phyloP scores from a whole-genome alignment of 2,797 vertebrate species.

The Acipenser transmontanus region DNA sequence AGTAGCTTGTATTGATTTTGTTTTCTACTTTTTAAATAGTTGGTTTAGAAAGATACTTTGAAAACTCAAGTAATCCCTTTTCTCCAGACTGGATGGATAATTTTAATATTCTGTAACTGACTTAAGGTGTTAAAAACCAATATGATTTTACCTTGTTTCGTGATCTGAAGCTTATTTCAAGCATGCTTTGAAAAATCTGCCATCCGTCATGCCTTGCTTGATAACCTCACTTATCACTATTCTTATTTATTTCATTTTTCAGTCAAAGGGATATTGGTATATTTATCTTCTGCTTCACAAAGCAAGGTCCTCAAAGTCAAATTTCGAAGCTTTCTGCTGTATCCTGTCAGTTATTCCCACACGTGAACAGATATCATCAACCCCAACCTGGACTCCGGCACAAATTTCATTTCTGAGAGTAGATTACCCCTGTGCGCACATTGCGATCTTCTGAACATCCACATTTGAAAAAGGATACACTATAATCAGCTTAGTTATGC shows the following conservation, averaged over 20 bases:
- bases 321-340: constrained; percentile 10
- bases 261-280: constrained; percentile 24
- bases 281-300: constrained; percentile 28
- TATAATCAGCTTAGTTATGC: constrained; percentile 17
- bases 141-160: constrained; percentile 19
- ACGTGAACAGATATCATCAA: constrained; percentile 19
- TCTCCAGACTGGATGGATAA: neutral
- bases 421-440: constrained; percentile 22
- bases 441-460: constrained; percentile 15
- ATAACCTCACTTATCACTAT: constrained; percentile 28
- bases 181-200: constrained; percentile 17
- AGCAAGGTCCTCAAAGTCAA: constrained; percentile 20
- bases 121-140: constrained; percentile 15
- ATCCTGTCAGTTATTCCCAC: constrained; percentile 20
- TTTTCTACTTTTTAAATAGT: constrained; percentile 7
- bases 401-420: constrained; percentile 27
- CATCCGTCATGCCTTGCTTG: constrained; percentile 24
- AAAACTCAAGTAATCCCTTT: constrained; percentile 5
- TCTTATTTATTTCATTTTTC: constrained; percentile 27
- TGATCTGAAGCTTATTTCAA: constrained; percentile 21
- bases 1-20: constrained; percentile 24
- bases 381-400: constrained; percentile 21
- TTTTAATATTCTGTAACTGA: constrained; percentile 15
- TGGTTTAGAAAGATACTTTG: constrained; percentile 5
- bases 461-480: constrained; percentile 1